Conservation (phyloP, 1,140 invertebrate genomes). For the Drosophila jambulina region DNA sequence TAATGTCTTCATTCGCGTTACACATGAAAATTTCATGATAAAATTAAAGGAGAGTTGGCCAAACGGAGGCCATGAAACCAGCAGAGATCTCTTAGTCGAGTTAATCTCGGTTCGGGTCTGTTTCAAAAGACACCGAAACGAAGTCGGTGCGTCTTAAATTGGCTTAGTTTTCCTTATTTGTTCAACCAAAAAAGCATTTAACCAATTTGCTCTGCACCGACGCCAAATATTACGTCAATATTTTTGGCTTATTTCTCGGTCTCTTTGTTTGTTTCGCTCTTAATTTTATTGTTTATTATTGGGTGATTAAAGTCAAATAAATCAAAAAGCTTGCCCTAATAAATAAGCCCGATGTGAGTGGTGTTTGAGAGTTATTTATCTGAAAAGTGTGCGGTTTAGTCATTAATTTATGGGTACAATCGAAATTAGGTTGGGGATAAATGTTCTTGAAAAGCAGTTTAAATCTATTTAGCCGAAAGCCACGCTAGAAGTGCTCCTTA, state of each 20-base stretch:
- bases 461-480: background rate
- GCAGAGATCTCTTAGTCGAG: conserved; percentile 18
- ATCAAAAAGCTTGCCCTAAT: too few relatives aligned
- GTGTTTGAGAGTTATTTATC: conserved; percentile 20
- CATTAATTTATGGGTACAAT: background rate
- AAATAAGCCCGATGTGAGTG: conserved; percentile 24
- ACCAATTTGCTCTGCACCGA: conserved; percentile 38
- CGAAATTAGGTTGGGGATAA: background rate
- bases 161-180: conserved; percentile 50
- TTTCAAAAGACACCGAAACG: conserved; percentile 44
- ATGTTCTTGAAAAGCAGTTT: background rate
- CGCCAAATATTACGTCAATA: conserved; percentile 47
- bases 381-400: conserved; percentile 10
- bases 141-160: conserved; percentile 37
- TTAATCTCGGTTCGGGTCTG: conserved; percentile 29
- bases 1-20: conserved; percentile 49
- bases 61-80: conserved; percentile 32
- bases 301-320: conserved; percentile 53
- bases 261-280: conserved; percentile 33
- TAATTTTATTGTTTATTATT: conserved; percentile 52
- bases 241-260: conserved; percentile 26
- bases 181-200: conserved; percentile 36
- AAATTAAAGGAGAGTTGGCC: conserved; percentile 39
- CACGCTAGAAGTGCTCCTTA: background rate
- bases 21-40: conserved; percentile 43